A percentile compares a stretch with the other conserved stretches of the same genome.
phyloP scores from a whole-genome alignment of 2,113 vertebrate genomes.

The Saccopteryx leptura region DNA sequence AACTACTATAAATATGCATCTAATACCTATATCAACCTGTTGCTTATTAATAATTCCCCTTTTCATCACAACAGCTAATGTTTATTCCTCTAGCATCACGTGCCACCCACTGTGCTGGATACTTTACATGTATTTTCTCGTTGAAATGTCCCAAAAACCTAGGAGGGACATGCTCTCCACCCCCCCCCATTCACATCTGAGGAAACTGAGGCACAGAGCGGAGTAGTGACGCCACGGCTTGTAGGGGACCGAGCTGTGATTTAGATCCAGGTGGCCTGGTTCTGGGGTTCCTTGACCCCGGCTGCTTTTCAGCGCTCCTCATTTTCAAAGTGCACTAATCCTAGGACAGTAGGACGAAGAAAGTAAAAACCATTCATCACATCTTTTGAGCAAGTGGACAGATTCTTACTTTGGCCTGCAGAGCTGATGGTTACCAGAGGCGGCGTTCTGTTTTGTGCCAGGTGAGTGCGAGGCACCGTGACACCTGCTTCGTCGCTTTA shows the following conservation, averaged over 20 bases:
- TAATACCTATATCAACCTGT: neutral
- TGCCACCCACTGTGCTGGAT: neutral
- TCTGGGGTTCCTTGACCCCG: neutral
- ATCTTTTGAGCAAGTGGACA: neutral
- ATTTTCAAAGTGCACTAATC: neutral
- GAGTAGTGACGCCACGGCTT: rapidly evolving
- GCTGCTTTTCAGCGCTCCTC: neutral
- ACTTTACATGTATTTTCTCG: neutral
- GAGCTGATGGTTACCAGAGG: neutral
- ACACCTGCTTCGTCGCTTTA: neutral
- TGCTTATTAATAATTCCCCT: neutral
- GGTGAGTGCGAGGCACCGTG: too few species aligned
- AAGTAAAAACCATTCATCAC: neutral
- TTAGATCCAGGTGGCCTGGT: neutral
- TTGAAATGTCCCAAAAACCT: rapidly evolving
- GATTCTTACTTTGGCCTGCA: neutral
- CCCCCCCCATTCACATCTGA: rapidly evolving
- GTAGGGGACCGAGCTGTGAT: neutral
- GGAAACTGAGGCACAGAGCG: neutral
- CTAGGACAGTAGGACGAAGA: neutral
- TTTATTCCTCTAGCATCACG: neutral
- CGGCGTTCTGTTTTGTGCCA: neutral
- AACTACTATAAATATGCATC: neutral
- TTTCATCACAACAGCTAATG: neutral
- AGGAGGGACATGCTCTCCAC: too few species aligned